These are phyloP conservation scores for Polydrusus cervinus DNA, from an alignment of 2,888 invertebrate genomes.

Conservation along the genomic window DNA sequence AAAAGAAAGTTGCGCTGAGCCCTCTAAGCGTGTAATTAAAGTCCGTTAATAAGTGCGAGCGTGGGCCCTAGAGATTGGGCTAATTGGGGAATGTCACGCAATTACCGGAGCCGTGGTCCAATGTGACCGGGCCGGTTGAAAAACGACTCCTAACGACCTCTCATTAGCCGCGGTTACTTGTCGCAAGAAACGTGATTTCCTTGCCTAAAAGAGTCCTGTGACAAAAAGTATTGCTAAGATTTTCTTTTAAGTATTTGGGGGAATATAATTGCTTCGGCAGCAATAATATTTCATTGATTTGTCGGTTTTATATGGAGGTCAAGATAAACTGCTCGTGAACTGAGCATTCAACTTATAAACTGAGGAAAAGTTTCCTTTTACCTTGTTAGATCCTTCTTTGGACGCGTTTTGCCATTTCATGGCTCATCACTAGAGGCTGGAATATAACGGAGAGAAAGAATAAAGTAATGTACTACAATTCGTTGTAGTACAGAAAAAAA, in stretches of 20 bases:
- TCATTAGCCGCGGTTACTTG: constrained; percentile 55
- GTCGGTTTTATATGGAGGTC: constrained; percentile 14
- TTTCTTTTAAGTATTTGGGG: constrained; percentile 31
- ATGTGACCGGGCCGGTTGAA: constrained; percentile 50
- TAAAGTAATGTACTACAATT: too few species aligned
- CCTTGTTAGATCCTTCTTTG: too few species aligned
- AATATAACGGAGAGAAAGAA: too few species aligned
- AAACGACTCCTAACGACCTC: constrained; percentile 55
- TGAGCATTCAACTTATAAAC: too few species aligned
- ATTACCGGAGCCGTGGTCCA: constrained; percentile 60
- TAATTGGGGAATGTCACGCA: constrained; percentile 67
- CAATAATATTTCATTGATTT: constrained; percentile 1
- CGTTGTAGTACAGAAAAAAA: too few species aligned
- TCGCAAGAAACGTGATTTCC: constrained; percentile 53
- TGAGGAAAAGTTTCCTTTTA: too few species aligned
- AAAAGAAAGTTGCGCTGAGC: constrained; percentile 46
- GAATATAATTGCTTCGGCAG: constrained; percentile 21
- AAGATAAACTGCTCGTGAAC: neutral
- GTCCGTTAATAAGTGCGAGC: constrained; percentile 65
- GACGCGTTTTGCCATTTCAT: too few species aligned
- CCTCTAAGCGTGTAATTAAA: constrained; percentile 61
- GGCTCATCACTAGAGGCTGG: too few species aligned
- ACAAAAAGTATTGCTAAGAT: constrained; percentile 47
- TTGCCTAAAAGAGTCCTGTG: constrained; percentile 48
- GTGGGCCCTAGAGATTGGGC: constrained; percentile 65